Percentiles rank a stretch among this genome's conserved stretches.
Evolutionary conservation across 2,113 vertebrate genomes (phyloP).

Genomic region (Erythrolamprus reginae): DNA sequence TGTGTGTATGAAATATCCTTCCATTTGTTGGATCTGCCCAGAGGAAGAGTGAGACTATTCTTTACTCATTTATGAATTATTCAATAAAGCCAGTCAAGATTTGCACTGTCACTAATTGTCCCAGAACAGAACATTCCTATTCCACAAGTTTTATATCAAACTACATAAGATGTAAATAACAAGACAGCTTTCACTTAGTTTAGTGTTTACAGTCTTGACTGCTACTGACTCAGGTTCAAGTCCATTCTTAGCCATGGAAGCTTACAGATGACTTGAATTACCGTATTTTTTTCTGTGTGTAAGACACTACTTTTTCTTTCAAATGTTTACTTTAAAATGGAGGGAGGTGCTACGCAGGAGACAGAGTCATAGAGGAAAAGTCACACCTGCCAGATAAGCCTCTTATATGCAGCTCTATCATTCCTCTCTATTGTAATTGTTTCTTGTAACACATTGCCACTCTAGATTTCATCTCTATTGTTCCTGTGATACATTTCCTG

Average conservation of each 20-base stretch:
- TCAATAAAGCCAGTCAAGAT: neutral
- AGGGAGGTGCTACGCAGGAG: no score
- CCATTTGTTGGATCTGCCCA: neutral
- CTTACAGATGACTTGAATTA: neutral
- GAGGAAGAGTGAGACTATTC: neutral
- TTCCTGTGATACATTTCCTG: no score
- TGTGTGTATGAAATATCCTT: neutral
- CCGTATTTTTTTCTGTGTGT: no score
- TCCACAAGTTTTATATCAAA: neutral
- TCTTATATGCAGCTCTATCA: no score
- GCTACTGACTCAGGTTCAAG: neutral
- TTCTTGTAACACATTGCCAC: no score
- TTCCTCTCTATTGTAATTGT: no score
- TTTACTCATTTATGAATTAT: neutral
- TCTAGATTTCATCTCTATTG: no score
- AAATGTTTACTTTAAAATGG: no score
- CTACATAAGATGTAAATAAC: neutral
- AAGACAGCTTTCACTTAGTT: neutral
- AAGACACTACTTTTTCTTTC: no score
- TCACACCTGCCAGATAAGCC: no score
- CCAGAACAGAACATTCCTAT: neutral
- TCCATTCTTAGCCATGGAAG: neutral
- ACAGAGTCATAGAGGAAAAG: no score
- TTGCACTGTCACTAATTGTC: neutral
- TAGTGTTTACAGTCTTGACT: neutral